Base-by-base conservation (phyloP, 2,797 vertebrate genomes). In the Acipenser ruthenus region DNA sequence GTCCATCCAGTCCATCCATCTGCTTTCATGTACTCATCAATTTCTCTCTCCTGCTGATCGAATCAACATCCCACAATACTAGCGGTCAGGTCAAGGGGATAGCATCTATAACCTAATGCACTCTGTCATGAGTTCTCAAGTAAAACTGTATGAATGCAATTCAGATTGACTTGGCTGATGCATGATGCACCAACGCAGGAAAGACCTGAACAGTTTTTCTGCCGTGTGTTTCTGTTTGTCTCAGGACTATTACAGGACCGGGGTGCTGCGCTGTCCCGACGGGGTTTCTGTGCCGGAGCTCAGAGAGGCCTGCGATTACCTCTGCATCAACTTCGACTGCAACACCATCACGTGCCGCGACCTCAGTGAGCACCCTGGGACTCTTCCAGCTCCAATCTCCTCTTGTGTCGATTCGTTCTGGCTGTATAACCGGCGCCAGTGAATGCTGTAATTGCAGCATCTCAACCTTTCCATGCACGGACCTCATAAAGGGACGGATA, bases 241-340 rank as follows among this genome's bases (percentile, higher is more conserved):
- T 62, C 75, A 92, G 90, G 89, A 92, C 76, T 92, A 89, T 74
- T 92, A 92, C 74, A 87, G 86, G 80, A 90, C 83, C 0, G 90
- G 90, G 56, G 77, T 86, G 55, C 88, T 92, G 76, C 87, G 85
- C 61, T 92, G 90, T 68, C 88, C 90, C 1, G 88, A 91, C 70
- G 90, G 90, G 51, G 87, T 91, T 78, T 87, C 87, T 64, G 87
- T 92, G 70, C 85, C 87, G 12, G 90, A 92, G 76, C 89, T 92
- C 50, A 80, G 89, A 69, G 90, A 92, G 62, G 90, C 89, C 0
- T 92, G 90, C 1, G 90, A 92, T 78, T 92, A 92, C 72, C 88
- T 92, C 66, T 90, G 88, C 76, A 90, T 92, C 72, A 89, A 89
- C 74, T 92, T 92, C 71, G 86, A 91, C 75, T 89, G 88, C 80